These are phyloP conservation scores for Smittia aterrima DNA, from an alignment of 2,888 invertebrate species.

Conservation along the genomic window DNA sequence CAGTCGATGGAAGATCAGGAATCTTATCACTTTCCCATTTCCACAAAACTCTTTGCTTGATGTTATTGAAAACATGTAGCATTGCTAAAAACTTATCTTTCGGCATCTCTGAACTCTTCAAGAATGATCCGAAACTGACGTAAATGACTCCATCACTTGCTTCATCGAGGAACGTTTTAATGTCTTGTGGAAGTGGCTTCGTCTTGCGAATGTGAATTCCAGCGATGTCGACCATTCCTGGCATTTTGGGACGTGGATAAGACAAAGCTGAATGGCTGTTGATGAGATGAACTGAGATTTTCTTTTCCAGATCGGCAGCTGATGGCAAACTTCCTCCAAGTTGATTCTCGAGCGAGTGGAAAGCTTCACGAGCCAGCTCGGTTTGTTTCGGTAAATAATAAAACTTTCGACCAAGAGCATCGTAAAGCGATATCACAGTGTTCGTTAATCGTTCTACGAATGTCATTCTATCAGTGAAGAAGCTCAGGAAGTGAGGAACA, in stretches of 20 bases:
- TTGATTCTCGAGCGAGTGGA: slow-evolving; percentile 32
- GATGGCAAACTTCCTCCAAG: slow-evolving; percentile 50
- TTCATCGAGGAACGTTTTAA: slow-evolving; percentile 52
- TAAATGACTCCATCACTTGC: slow-evolving; percentile 51
- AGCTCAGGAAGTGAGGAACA: slow-evolving; percentile 55
- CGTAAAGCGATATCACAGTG: slow-evolving; percentile 50
- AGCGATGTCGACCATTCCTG: slow-evolving; percentile 50
- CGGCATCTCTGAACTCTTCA: slow-evolving; percentile 50
- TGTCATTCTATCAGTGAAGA: slow-evolving; percentile 55
- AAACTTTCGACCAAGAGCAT: slow-evolving; percentile 48
- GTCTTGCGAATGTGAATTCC: slow-evolving; percentile 51
- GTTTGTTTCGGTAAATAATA: slow-evolving; percentile 52
- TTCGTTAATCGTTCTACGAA: slow-evolving; percentile 59
- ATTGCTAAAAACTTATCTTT: slow-evolving; percentile 48
- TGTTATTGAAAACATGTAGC: slow-evolving; percentile 49
- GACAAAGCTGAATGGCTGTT: slow-evolving; percentile 58
- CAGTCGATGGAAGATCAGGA: slow-evolving; percentile 50
- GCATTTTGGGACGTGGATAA: slow-evolving; percentile 53
- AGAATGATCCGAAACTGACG: slow-evolving; percentile 55
- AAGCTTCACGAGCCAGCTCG: slow-evolving; percentile 45
- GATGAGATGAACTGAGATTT: slow-evolving; percentile 55
- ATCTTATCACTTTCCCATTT: slow-evolving; percentile 52
- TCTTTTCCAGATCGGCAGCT: slow-evolving; percentile 54
- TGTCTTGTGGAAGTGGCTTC: slow-evolving; percentile 48
- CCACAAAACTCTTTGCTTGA: slow-evolving; percentile 55